Base-by-base conservation (phyloP, 30 jellyfish, hydroid and myxozoan genomes). In the Aurelia sp. region DNA sequence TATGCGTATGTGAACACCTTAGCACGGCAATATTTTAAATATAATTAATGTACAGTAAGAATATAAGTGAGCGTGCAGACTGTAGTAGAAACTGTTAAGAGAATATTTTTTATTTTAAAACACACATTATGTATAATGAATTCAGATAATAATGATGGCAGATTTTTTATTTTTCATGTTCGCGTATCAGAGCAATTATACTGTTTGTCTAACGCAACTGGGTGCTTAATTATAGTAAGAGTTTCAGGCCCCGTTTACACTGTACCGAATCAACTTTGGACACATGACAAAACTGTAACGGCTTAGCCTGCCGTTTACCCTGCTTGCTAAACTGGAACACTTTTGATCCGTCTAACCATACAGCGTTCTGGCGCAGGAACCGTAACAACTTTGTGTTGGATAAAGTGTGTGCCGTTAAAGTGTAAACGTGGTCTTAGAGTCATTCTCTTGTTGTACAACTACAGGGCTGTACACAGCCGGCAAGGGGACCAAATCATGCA, bases 91-190 rank as follows among this genome's bases (percentile, higher is more conserved):
- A 84, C 93, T 27, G 86, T 84, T 62, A 72, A 72, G 86, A 74
- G 64, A 70, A 59, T 71, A 61, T 84, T 84, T 84, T 84, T 84
- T 67, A 67, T 84, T 84, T 84, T 44, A 44, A 84, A 75, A 75
- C 93, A 84, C 93, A 84, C 93, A 84, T 68, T 84, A 84, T 74
- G 86, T 84, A 84, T 84, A 72, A 84, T 84, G 93, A 84, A 70
- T 84, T 76, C 86, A 84, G 84, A 84, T 84, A 72, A 59, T 84
- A 41, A 84, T 71, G 77, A 69, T 60, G 84, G 93, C 91, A 82
- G 91, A 82, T 84, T 72, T 62, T 84, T 84, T 84, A 84, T 84
- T 84, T 84, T 84, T 84, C 85, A 44, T 79, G 88, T 77, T 61
- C 78, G 84, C 72, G 87, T 71, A 66, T 40, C 61, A 82, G 91